phyloP scores from a whole-genome alignment of 2,113 vertebrate species.

The Herpailurus yagouaroundi region DNA sequence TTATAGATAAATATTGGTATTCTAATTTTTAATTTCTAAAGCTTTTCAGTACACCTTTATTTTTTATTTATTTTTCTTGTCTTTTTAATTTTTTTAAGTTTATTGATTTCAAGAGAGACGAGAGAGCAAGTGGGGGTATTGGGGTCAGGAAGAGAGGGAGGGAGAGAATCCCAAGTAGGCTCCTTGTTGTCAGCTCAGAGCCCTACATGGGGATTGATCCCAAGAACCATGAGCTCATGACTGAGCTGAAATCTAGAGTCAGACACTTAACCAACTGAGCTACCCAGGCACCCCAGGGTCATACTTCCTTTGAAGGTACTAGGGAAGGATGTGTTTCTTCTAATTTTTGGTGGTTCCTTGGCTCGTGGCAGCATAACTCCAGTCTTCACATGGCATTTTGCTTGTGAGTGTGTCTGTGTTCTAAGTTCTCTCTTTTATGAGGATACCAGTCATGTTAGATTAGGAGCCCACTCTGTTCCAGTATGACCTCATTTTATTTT shows the following conservation, averaged over 20 bases:
- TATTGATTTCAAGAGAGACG: too few species aligned
- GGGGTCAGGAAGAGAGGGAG: too few species aligned
- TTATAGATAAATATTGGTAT: neutral
- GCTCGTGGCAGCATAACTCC: neutral
- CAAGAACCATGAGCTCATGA: too few species aligned
- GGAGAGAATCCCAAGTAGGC: too few species aligned
- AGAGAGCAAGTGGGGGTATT: too few species aligned
- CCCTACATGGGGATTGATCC: too few species aligned
- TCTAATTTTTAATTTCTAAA: slow-evolving; percentile 11
- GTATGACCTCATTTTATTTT: neutral
- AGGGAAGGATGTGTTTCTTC: neutral
- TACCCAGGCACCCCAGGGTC: neutral
- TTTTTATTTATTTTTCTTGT: too few species aligned
- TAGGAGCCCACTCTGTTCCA: neutral
- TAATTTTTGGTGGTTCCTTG: neutral
- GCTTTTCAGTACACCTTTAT: neutral
- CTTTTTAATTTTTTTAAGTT: too few species aligned
- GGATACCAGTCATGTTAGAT: neutral
- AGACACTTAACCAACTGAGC: too few species aligned
- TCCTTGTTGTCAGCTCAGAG: too few species aligned
- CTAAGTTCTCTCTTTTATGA: neutral
- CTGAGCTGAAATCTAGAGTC: too few species aligned
- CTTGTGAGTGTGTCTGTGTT: neutral
- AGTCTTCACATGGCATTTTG: neutral
- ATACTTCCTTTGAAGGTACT: neutral